phyloP scores from a whole-genome alignment of 2,797 vertebrate genomes.

The Smutsia gigantea region DNA sequence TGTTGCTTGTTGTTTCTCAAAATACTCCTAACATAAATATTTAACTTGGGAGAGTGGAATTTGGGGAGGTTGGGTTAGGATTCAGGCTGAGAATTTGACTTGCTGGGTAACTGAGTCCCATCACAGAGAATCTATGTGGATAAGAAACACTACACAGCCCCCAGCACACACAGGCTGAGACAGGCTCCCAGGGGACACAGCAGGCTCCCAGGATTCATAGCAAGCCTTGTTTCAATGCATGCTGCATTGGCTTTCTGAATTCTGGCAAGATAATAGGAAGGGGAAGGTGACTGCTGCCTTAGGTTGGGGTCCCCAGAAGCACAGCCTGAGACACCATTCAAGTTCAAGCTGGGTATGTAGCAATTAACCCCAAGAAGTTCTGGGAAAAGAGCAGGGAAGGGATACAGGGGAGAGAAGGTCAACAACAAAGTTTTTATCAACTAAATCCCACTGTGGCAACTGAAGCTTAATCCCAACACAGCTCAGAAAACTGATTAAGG shows the following conservation, averaged over 20 bases:
- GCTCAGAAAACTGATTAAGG: not conserved
- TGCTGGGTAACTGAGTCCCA: not conserved
- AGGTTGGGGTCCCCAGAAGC: not conserved
- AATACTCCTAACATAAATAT: constrained; percentile 29
- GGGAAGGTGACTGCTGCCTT: not conserved
- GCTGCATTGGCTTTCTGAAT: not conserved
- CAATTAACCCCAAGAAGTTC: not conserved
- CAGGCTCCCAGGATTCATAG: not conserved
- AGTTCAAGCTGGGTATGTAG: not conserved
- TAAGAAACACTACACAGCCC: not conserved
- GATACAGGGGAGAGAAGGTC: not conserved
- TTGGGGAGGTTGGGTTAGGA: not conserved
- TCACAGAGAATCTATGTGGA: fast-evolving
- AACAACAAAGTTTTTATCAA: not conserved
- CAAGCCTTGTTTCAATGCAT: fast-evolving
- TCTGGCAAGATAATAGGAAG: not conserved
- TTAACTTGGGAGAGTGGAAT: not conserved
- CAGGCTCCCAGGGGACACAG: not conserved
- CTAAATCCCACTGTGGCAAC: not conserved
- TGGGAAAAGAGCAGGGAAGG: not conserved
- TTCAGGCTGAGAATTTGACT: not conserved
- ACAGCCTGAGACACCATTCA: not conserved
- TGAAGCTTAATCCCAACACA: not conserved
- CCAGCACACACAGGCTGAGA: not conserved
- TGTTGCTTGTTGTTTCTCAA: not conserved